phyloP scores from a whole-genome alignment of 2,113 vertebrate genomes.

The Canis aureus region DNA sequence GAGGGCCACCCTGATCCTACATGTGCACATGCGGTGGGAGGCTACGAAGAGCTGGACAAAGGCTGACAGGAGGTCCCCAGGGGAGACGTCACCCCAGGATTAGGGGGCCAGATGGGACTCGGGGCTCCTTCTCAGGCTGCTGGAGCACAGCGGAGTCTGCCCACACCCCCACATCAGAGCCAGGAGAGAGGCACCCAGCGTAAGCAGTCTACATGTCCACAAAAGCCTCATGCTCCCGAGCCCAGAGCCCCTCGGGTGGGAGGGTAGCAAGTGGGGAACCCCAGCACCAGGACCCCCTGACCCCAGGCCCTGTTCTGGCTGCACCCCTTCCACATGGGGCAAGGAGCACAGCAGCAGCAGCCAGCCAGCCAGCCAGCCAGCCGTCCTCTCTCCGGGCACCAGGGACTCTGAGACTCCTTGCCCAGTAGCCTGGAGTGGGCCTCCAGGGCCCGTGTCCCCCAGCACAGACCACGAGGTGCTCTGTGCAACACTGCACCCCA shows the following conservation, averaged over 20 bases:
- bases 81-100: too few species aligned
- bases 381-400: too few species aligned
- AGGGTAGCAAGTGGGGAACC: background rate
- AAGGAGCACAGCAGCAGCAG: too few species aligned
- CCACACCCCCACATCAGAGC: background rate
- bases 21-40: background rate
- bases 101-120: too few species aligned
- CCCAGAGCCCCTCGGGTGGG: background rate
- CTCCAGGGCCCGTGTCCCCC: background rate
- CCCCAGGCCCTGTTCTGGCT: background rate
- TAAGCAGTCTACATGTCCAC: rapidly evolving
- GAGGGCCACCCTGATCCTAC: background rate
- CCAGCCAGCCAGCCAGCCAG: too few species aligned
- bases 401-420: background rate
- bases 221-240: too few species aligned
- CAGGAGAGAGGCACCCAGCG: too few species aligned
- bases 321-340: rapidly evolving
- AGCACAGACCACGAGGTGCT: too few species aligned
- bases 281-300: background rate
- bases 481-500: too few species aligned
- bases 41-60: background rate
- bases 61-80: background rate
- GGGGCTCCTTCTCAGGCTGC: background rate
- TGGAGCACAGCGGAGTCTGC: background rate
- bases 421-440: background rate